phyloP scores from a whole-genome alignment of 2,888 invertebrate genomes.

The Watsonalla binaria region DNA sequence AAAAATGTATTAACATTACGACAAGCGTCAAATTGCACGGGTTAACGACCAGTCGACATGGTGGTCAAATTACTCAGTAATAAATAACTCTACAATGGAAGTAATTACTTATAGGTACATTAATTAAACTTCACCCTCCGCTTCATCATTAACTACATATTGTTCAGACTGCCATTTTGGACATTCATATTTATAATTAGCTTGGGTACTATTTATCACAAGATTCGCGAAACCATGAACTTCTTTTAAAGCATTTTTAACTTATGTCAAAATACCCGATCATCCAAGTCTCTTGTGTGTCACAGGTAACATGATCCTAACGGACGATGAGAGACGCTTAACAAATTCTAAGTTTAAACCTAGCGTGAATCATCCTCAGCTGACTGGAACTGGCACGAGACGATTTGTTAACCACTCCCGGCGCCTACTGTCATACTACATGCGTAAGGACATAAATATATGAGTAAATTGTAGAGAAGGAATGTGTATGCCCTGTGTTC shows the following conservation, averaged over 20 bases:
- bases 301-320: conserved; percentile 26
- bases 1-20: conserved; percentile 6
- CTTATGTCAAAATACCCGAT: no score
- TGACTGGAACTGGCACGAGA: conserved; percentile 27
- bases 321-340: conserved; percentile 16
- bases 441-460: conserved; percentile 31
- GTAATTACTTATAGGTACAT: background rate
- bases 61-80: background rate
- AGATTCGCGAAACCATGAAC: no score
- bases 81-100: background rate
- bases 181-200: no score
- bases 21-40: background rate
- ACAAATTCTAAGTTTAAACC: conserved; percentile 41
- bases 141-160: background rate
- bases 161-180: background rate
- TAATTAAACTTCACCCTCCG: background rate
- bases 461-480: conserved; percentile 22
- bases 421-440: conserved; percentile 14
- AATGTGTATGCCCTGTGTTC: conserved; percentile 7
- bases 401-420: conserved; percentile 34
- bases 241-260: no score
- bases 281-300: background rate
- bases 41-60: conserved; percentile 1
- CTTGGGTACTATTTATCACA: no score
- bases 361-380: conserved; percentile 33